These are phyloP conservation scores for Mesoclemmys tuberculata DNA, from an alignment of 2,113 vertebrate genomes.

Conservation along the genomic window DNA sequence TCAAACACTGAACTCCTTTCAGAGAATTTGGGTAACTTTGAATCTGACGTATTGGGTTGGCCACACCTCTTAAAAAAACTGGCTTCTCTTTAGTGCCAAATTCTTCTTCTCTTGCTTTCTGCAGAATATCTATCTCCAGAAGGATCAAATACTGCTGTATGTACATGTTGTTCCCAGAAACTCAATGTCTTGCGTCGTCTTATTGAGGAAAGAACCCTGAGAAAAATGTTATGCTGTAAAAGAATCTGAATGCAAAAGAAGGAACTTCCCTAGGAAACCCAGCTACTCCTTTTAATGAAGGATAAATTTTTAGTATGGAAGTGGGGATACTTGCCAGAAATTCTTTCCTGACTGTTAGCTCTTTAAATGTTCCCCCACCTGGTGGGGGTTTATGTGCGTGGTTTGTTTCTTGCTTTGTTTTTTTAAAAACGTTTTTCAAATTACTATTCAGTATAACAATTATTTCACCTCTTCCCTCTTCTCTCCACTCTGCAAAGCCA, in stretches of 20 bases:
- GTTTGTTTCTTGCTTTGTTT: too few species aligned
- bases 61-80: background rate
- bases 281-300: background rate
- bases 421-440: too few species aligned
- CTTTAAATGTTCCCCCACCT: background rate
- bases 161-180: too few species aligned
- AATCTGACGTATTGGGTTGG: background rate
- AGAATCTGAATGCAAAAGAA: background rate
- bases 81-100: background rate
- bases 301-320: background rate
- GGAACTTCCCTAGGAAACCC: background rate
- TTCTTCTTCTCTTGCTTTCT: background rate
- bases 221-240: accelerated
- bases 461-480: background rate
- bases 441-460: background rate
- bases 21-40: background rate
- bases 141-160: background rate
- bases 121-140: background rate
- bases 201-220: background rate
- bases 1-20: background rate
- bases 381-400: too few species aligned
- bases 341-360: accelerated
- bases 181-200: too few species aligned
- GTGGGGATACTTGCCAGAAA: background rate
- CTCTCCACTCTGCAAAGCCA: background rate